Conservation (phyloP, 2,888 invertebrate species). For the Plebejus anna region DNA sequence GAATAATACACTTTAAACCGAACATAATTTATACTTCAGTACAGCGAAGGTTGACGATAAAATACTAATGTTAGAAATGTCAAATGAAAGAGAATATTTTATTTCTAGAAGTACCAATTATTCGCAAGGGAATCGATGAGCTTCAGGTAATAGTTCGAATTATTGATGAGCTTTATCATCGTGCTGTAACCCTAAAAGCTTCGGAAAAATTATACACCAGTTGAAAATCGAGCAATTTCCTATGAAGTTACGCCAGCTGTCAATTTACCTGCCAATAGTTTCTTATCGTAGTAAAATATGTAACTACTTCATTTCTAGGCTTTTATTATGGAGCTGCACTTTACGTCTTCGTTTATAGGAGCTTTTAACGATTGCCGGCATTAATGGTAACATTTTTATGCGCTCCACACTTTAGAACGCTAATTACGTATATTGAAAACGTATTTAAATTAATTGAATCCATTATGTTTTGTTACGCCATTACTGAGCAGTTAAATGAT, state of each 20-base stretch:
- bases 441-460: conserved; percentile 18
- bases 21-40: background rate
- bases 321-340: conserved; percentile 23
- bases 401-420: conserved; percentile 4
- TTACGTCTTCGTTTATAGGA: conserved; percentile 14
- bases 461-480: conserved; percentile 11
- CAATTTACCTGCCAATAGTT: conserved; percentile 34
- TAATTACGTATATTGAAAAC: conserved; percentile 2
- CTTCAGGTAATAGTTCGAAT: background rate
- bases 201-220: conserved; percentile 32
- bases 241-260: conserved; percentile 28
- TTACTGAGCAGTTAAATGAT: background rate
- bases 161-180: conserved; percentile 14
- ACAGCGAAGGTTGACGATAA: background rate
- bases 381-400: conserved; percentile 11
- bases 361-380: background rate
- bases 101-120: background rate
- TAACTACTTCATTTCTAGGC: conserved; percentile 31
- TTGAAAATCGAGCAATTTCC: conserved; percentile 33
- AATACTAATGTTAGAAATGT: background rate
- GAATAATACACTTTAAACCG: background rate
- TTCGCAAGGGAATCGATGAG: conserved; percentile 29
- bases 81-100: background rate
- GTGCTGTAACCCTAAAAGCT: conserved; percentile 27
- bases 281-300: conserved; percentile 33